Evolutionary conservation across 1,140 invertebrate species (phyloP), one percentile per base, ranked within the genome.

Genomic region (Maniola jurtina): DNA sequence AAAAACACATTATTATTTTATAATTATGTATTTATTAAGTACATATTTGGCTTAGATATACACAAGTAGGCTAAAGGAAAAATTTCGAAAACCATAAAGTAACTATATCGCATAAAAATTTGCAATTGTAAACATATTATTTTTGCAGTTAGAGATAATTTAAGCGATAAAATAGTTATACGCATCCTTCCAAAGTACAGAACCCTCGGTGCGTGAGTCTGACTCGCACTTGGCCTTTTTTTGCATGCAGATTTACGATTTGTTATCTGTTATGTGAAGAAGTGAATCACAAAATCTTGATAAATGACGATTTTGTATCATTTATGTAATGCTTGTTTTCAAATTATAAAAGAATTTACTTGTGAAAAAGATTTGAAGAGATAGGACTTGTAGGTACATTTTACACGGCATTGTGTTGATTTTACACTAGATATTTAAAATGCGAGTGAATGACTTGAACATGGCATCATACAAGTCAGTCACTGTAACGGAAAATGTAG

Each of bases 301-400:
- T 65, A 59, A 65, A 60, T 60, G 47, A 59, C 36, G 48, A 25
- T 16, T 52, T 52, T 52, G 48, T 52, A 52, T 47, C 48, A 9
- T 59, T 59, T 42, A 15, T 40, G 15, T 58, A 50, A 64, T 58
- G 13, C 58, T 65, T 59, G 64, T 58, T 59, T 57, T 59, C 63
- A 52, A 56, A 58, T 58, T 52, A 57, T 36, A 10, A 14, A 45
- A n/a, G 11, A 45, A 45, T 45, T 45, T 45, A 45, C 10, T 45
- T 45, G 42, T n/a, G 42, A 48, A 60, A 60, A 60, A 60, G 58
- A 60, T 60, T 48, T 60, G 1, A 48, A 5, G 10, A 45, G 57
- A 59, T 59, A 59, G n/a, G 40, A 45, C 6, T 5, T 33, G 7
- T n/a, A 13, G 33, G 10, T n/a, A 16, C 15, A 35, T 42, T 58